phyloP scores from a whole-genome alignment of 2,888 invertebrate species.

The Heliconius erato region DNA sequence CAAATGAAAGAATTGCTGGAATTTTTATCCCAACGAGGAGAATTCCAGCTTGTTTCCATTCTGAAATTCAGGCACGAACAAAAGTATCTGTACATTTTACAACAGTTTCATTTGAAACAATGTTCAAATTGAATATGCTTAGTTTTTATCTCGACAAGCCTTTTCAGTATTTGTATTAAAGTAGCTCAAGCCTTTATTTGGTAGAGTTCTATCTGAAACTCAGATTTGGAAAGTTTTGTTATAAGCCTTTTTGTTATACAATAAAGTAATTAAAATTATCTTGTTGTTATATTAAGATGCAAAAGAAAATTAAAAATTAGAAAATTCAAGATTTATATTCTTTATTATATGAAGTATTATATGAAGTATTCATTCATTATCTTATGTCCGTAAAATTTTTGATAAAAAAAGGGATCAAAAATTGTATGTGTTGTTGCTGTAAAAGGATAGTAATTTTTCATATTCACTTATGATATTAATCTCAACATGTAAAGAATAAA shows the following conservation, averaged over 20 bases:
- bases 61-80: slow-evolving; percentile 26
- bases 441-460: no score
- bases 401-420: no score
- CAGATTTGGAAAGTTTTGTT: neutral
- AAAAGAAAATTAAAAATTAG: no score
- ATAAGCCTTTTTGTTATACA: neutral
- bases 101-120: slow-evolving; percentile 30
- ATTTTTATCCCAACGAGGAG: slow-evolving; percentile 27
- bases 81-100: slow-evolving; percentile 24
- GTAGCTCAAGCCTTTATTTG: slow-evolving; percentile 5
- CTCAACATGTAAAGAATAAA: no score
- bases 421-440: no score
- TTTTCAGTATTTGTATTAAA: slow-evolving; percentile 26
- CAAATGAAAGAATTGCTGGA: slow-evolving; percentile 16
- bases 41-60: slow-evolving; percentile 1
- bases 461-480: no score
- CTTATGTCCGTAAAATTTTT: no score
- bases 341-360: no score
- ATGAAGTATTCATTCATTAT: no score
- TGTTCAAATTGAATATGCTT: slow-evolving; percentile 32
- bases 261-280: neutral
- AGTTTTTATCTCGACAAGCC: slow-evolving; percentile 13
- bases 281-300: neutral
- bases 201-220: neutral
- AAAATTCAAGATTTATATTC: no score